A percentile compares a stretch with the other conserved stretches of the same genome.
Conservation (phyloP, 2,797 vertebrate genomes). For the Danio choprae region DNA sequence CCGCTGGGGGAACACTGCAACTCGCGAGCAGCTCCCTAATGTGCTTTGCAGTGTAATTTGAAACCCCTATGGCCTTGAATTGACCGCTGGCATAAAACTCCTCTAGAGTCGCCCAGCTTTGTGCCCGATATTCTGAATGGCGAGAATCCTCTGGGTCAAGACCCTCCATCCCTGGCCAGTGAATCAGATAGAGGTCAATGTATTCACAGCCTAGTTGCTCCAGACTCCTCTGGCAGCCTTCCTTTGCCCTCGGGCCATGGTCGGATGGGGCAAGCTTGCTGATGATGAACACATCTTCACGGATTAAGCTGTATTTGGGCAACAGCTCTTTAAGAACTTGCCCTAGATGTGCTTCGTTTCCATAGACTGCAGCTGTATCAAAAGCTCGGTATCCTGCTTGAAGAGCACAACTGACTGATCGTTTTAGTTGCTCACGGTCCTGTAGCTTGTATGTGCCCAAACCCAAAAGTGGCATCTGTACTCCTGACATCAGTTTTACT, state of each 20-base stretch:
- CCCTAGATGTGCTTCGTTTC: slow-evolving; percentile 66
- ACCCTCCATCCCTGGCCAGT: slow-evolving; percentile 70
- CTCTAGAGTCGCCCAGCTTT: slow-evolving; percentile 68
- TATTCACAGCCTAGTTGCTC: slow-evolving; percentile 63
- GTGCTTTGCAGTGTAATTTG: slow-evolving; percentile 68
- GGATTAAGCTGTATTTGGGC: slow-evolving; percentile 58
- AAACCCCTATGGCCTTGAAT: slow-evolving; percentile 69
- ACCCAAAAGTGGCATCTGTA: slow-evolving; percentile 69
- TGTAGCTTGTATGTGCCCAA: slow-evolving; percentile 69
- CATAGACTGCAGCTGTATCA: slow-evolving; percentile 70
- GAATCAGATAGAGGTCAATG: slow-evolving; percentile 71
- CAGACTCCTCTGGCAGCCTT: slow-evolving; percentile 65
- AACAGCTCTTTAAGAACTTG: slow-evolving; percentile 63
- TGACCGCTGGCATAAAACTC: slow-evolving; percentile 52
- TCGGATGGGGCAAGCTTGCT: slow-evolving; percentile 70
- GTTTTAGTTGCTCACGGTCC: slow-evolving; percentile 51
- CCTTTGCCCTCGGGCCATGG: slow-evolving; percentile 58
- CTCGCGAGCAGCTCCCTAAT: slow-evolving; percentile 58
- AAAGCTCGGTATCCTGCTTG: slow-evolving; percentile 67
- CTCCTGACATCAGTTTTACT: slow-evolving; percentile 60
- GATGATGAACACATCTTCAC: slow-evolving; percentile 62
- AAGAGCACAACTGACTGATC: slow-evolving; percentile 64
- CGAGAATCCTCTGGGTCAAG: slow-evolving; percentile 57
- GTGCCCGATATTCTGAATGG: slow-evolving; percentile 56
- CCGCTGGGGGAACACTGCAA: slow-evolving; percentile 64